A percentile compares a stretch with the other conserved stretches of the same genome.
Evolutionary conservation across 2,797 vertebrate species (phyloP).

Genomic region (Takifugu ocellatus): DNA sequence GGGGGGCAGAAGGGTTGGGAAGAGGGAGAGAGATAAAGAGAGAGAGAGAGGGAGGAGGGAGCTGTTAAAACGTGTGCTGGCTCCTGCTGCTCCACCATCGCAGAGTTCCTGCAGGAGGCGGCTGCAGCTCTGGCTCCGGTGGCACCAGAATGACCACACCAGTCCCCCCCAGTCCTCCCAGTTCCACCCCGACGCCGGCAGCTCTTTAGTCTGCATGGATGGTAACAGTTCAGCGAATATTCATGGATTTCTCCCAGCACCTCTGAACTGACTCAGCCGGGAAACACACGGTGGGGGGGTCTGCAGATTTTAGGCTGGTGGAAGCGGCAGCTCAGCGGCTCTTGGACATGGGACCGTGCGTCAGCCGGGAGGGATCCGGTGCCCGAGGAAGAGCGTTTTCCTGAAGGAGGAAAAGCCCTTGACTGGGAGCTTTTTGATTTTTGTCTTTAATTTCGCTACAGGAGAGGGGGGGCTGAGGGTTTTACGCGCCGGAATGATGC

Average conservation of each 20-base stretch:
- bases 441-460: constrained; percentile 2
- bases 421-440: constrained; percentile 37
- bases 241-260: constrained; percentile 67
- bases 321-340: constrained; percentile 46
- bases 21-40: constrained; percentile 13
- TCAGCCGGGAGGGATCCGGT: constrained; percentile 61
- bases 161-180: constrained; percentile 18
- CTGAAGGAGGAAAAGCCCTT: constrained; percentile 64
- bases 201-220: constrained; percentile 53
- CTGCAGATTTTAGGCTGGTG: constrained; percentile 29
- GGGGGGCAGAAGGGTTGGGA: constrained; percentile 10
- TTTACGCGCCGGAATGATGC: constrained; percentile 77
- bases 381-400: constrained; percentile 64
- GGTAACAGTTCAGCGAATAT: constrained; percentile 39
- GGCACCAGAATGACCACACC: constrained; percentile 42
- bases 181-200: constrained; percentile 50
- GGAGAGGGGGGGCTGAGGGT: constrained; percentile 49
- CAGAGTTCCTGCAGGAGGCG: constrained; percentile 58
- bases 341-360: constrained; percentile 76
- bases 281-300: constrained; percentile 31
- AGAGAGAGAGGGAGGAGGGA: constrained; percentile 37
- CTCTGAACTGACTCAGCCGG: constrained; percentile 59
- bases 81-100: constrained; percentile 58
- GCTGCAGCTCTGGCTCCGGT: constrained; percentile 67
- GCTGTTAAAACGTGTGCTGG: constrained; percentile 70